These are phyloP conservation scores for Lycophotia porphyrea DNA, from an alignment of 2,888 invertebrate species.

Conservation along the genomic window DNA sequence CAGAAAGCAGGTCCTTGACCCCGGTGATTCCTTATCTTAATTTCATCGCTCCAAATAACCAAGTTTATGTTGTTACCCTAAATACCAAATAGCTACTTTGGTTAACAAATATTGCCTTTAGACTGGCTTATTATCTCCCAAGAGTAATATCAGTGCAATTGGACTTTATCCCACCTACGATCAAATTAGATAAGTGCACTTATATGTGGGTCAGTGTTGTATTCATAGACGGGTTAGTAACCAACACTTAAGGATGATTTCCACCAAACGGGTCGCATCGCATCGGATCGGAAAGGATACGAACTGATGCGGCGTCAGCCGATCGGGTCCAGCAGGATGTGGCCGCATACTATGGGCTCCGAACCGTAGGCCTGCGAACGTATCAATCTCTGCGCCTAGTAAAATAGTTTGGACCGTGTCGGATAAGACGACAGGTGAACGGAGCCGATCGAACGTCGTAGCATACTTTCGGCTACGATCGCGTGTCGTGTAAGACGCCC, in stretches of 20 bases:
- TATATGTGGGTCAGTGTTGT: slow-evolving; percentile 52
- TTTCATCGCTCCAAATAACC: slow-evolving; percentile 3
- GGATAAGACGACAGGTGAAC: too few relatives aligned
- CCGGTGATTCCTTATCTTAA: neutral
- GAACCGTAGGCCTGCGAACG: too few relatives aligned
- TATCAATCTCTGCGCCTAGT: too few relatives aligned
- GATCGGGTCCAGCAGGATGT: too few relatives aligned
- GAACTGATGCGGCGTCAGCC: too few relatives aligned
- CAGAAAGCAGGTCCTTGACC: neutral
- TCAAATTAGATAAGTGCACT: slow-evolving; percentile 19
- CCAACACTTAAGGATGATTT: slow-evolving; percentile 13
- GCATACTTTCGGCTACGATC: too few relatives aligned
- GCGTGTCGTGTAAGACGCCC: too few relatives aligned
- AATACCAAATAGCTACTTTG: slow-evolving; percentile 15
- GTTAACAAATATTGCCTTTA: slow-evolving; percentile 42
- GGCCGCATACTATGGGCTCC: too few relatives aligned
- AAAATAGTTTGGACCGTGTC: too few relatives aligned
- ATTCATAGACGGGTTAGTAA: slow-evolving; percentile 42
- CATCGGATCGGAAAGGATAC: too few relatives aligned
- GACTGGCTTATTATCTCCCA: slow-evolving; percentile 32
- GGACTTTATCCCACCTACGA: slow-evolving; percentile 41
- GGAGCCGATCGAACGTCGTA: too few relatives aligned
- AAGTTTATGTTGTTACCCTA: slow-evolving; percentile 1
- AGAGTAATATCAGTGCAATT: slow-evolving; percentile 27
- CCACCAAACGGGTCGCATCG: too few relatives aligned